phyloP scores from a whole-genome alignment of 2,888 invertebrate genomes.

The Idaea dimidiata region DNA sequence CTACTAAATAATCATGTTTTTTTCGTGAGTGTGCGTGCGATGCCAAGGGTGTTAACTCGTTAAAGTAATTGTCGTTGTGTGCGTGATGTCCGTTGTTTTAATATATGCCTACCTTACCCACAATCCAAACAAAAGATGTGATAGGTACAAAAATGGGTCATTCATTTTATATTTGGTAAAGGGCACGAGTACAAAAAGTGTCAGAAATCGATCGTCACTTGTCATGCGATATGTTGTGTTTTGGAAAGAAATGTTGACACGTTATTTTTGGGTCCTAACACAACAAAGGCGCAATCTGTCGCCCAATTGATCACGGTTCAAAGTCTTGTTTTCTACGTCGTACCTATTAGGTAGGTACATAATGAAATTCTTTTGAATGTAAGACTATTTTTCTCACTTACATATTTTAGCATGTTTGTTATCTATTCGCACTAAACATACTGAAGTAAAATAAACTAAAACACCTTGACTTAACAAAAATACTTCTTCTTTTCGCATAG shows the following conservation, averaged over 20 bases:
- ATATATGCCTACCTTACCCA: background rate
- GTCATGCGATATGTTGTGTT: background rate
- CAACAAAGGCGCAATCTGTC: background rate
- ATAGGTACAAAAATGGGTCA: background rate
- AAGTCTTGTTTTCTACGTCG: no score
- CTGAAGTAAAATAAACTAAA: no score
- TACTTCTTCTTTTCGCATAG: no score
- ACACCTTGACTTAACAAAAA: no score
- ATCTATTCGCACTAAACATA: no score
- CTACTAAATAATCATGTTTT: no score
- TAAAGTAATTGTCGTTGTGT: background rate
- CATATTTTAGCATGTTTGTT: no score
- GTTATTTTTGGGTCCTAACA: background rate
- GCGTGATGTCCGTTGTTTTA: background rate
- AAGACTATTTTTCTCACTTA: no score
- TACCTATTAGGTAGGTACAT: no score
- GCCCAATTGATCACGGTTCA: background rate
- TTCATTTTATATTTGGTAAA: background rate
- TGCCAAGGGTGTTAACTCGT: background rate
- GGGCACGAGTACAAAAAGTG: background rate
- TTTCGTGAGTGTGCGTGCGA: background rate
- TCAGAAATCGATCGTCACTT: background rate
- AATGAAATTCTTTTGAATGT: no score
- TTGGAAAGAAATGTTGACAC: background rate
- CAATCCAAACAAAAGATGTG: background rate